Conservation (phyloP, 2,113 vertebrate species). For the Clarias batrachus region DNA sequence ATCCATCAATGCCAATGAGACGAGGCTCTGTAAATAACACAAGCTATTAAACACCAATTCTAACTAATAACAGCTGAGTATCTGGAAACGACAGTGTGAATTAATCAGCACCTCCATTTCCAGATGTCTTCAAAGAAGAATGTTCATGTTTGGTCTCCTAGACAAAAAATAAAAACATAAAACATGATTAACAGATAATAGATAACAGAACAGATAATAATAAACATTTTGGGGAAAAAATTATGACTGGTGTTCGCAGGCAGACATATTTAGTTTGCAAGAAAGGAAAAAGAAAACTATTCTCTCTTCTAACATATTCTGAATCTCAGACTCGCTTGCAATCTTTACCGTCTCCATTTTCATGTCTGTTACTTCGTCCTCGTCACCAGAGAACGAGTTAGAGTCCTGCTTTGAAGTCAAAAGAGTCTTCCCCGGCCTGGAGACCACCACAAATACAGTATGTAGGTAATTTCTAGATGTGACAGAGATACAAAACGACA, state of each 20-base stretch:
- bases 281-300: background rate
- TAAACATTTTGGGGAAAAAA: background rate
- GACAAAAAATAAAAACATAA: slow-evolving; percentile 6
- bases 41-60: slow-evolving; percentile 16
- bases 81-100: background rate
- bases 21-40: background rate
- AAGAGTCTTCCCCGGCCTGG: slow-evolving; percentile 1
- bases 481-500: background rate
- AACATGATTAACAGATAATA: background rate
- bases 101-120: slow-evolving; percentile 38
- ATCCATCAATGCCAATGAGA: background rate
- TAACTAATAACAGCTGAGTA: slow-evolving; percentile 2
- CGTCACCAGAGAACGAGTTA: slow-evolving; percentile 36
- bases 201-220: too few species aligned
- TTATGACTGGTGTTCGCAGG: background rate
- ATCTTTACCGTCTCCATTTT: slow-evolving; percentile 63
- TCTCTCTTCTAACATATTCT: background rate
- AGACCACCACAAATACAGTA: slow-evolving; percentile 17
- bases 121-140: slow-evolving; percentile 32
- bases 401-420: slow-evolving; percentile 1
- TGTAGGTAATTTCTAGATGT: background rate
- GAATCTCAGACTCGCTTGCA: background rate
- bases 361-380: slow-evolving; percentile 59
- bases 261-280: background rate
- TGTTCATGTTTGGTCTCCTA: slow-evolving; percentile 20